Evolutionary conservation across 1,140 invertebrate genomes (phyloP).

Genomic region (Drosophila azteca): DNA sequence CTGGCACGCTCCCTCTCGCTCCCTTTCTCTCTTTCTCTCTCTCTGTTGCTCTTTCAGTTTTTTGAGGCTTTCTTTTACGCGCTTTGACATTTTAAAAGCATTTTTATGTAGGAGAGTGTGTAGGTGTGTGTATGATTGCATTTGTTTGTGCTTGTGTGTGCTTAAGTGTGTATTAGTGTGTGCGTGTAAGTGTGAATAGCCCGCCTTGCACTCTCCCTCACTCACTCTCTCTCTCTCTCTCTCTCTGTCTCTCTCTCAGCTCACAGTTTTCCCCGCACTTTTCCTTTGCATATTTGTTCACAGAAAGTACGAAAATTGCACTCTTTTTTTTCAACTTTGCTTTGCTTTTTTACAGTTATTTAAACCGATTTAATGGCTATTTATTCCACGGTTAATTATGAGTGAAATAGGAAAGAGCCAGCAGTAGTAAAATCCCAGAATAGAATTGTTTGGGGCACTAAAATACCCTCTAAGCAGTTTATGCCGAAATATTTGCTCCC

Average conservation of each 20-base stretch:
- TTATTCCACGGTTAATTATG: conserved; percentile 70
- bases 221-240: background rate
- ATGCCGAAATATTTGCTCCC: too few relatives aligned
- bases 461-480: too few relatives aligned
- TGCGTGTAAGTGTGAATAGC: conserved; percentile 45
- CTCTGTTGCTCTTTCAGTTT: conserved; percentile 11
- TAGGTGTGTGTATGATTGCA: conserved; percentile 37
- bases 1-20: background rate
- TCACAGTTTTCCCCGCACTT: conserved; percentile 12
- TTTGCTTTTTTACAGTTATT: conserved; percentile 63
- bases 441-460: too few relatives aligned
- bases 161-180: conserved; percentile 31
- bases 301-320: conserved; percentile 9
- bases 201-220: conserved; percentile 31
- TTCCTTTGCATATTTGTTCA: conserved; percentile 35
- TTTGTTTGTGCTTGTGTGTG: conserved; percentile 6
- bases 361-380: conserved; percentile 72
- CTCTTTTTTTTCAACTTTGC: conserved; percentile 36
- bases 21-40: background rate
- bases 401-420: background rate
- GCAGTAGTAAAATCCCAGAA: too few relatives aligned
- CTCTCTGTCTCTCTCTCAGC: too few relatives aligned
- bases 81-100: conserved; percentile 82
- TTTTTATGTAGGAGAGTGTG: conserved; percentile 61
- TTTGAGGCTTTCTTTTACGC: conserved; percentile 59